Percentiles rank a stretch among this genome's conserved stretches.
phyloP scores from a whole-genome alignment of 2,888 invertebrate genomes.

The Gerris lacustris region DNA sequence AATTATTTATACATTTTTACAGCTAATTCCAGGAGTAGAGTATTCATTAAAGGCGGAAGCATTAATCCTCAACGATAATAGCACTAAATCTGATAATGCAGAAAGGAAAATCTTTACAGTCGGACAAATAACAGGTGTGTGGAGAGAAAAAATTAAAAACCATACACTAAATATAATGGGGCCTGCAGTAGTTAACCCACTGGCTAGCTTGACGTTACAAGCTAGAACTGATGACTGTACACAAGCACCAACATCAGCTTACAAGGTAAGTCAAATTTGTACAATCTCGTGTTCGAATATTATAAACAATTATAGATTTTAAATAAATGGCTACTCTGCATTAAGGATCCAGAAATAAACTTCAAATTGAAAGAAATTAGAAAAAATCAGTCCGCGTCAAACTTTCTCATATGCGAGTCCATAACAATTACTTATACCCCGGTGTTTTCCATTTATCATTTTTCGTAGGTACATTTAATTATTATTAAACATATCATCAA shows the following conservation, averaged over 20 bases:
- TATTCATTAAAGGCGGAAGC: background rate
- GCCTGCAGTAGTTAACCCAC: background rate
- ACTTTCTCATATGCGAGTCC: too few species aligned
- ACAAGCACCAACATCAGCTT: background rate
- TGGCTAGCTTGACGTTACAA: background rate
- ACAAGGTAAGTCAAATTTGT: background rate
- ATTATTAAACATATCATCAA: too few species aligned
- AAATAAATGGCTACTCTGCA: too few species aligned
- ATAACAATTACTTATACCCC: too few species aligned
- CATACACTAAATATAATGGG: background rate
- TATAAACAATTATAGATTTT: too few species aligned
- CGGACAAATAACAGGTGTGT: background rate
- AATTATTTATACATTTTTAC: too few species aligned
- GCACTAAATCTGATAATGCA: background rate
- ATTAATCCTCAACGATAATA: background rate
- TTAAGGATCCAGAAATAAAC: too few species aligned
- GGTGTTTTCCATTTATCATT: too few species aligned
- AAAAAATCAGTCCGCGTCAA: too few species aligned
- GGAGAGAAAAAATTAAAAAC: background rate
- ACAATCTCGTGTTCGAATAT: background rate
- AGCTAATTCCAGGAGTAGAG: background rate
- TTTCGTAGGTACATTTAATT: too few species aligned
- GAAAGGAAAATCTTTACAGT: background rate
- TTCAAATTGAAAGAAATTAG: too few species aligned
- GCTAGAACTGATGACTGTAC: background rate